Base-by-base conservation (phyloP, 64 coral and sea anemone genomes). In the Actinia tenebrosa region DNA sequence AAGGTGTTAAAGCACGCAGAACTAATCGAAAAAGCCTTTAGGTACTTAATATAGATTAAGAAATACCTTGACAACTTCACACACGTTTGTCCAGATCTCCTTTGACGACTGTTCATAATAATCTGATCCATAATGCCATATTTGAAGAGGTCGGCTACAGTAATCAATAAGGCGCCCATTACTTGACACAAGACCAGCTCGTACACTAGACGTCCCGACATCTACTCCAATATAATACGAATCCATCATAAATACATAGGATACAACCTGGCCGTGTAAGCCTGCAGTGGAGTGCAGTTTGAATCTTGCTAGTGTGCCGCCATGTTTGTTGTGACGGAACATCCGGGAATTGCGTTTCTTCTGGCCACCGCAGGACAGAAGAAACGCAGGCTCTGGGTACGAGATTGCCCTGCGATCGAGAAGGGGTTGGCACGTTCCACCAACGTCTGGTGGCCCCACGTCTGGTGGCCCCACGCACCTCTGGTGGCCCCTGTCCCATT, bases 211-310 rank as follows among this genome's bases (percentile, higher is more conserved):
- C 3, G 91, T 96, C 22, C 94, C 94, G 16, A 96, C 94, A 90
- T 96, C 94, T 59, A 93, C 94, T 71, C 94, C 94, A 61, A 96
- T 84, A 78, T 90, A 96, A 91, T 84, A 93, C 20, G 68, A 80
- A 16, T 85, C 81, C 83, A 85, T 85, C 30, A 37, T 37, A 37
- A 37, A 37, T 37, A 1, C 30, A 37, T 37, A 37, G 30, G 1
- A 37, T 37, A 37, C 30, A 37, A 37, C 30, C 30, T 37, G 30
- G 30, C 30, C 30, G 30, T 37, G 30, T 37, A 1, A 37, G 30
- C 30, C 30, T 37, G 30, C 30, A 37, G 30, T 37, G 30, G 30
- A 37, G 30, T 37, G 0, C 30, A 37, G 30, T 37, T 37, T 37
- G 23, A 16, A 10, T 47, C 16, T 7, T 79, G 14, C n/a, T 66